Conservation (phyloP, 2,113 vertebrate species). For the Henicopernis longicauda region DNA sequence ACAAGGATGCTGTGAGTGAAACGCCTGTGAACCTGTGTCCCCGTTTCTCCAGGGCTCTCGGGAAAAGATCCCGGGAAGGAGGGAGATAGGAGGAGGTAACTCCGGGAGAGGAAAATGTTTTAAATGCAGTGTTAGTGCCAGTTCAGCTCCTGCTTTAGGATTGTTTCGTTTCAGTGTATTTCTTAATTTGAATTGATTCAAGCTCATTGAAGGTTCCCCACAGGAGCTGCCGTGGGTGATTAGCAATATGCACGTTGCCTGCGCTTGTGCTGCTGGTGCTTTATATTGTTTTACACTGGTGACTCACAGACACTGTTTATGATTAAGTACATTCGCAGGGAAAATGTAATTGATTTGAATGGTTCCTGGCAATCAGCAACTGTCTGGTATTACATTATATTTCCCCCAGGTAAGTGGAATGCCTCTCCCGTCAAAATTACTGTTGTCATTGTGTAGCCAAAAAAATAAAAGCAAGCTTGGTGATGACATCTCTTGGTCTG, state of each 20-base stretch:
- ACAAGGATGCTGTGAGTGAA: fast-evolving
- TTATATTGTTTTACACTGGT: background rate
- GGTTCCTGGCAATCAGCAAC: background rate
- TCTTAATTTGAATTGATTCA: background rate
- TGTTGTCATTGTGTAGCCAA: background rate
- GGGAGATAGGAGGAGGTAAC: background rate
- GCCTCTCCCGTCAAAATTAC: background rate
- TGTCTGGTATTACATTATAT: background rate
- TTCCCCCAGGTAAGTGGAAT: slow-evolving; percentile 3
- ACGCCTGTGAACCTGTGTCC: fast-evolving
- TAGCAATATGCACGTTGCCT: background rate
- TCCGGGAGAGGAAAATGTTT: background rate
- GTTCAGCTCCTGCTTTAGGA: background rate
- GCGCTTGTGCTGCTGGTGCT: background rate
- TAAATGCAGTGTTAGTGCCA: background rate
- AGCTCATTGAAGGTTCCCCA: background rate
- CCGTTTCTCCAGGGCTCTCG: background rate
- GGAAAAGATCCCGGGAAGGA: background rate
- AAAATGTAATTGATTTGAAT: background rate
- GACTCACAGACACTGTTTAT: background rate
- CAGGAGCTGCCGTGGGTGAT: background rate
- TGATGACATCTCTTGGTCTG: background rate
- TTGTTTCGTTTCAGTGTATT: background rate
- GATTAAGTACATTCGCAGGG: background rate
- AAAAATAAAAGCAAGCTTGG: background rate